These are phyloP conservation scores for Xiphophorus birchmanni DNA, from an alignment of 2,797 vertebrate species.

Conservation along the genomic window DNA sequence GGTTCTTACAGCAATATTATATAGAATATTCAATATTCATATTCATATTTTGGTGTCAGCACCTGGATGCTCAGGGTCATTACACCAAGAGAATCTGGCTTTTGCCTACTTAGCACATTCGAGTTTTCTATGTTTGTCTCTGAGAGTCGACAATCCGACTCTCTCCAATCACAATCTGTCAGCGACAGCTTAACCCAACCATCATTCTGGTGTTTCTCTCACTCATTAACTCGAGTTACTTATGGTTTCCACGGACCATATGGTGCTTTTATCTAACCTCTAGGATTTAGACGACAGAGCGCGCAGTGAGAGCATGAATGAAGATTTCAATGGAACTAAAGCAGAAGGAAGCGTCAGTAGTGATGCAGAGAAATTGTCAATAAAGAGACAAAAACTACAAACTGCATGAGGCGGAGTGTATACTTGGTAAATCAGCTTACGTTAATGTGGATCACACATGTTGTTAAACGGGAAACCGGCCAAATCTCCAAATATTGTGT, in stretches of 20 bases:
- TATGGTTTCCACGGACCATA: slow-evolving; percentile 59
- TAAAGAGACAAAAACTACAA: neutral
- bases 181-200: slow-evolving; percentile 47
- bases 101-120: slow-evolving; percentile 28
- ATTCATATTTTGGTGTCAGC: neutral
- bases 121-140: slow-evolving; percentile 37
- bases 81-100: neutral
- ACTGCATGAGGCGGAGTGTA: neutral
- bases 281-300: slow-evolving; percentile 42
- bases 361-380: neutral
- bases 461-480: slow-evolving; percentile 10
- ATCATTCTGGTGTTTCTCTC: slow-evolving; percentile 32
- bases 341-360: slow-evolving; percentile 13
- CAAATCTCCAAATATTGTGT: neutral
- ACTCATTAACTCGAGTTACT: slow-evolving; percentile 41
- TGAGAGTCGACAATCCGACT: slow-evolving; percentile 18
- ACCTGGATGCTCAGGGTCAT: neutral
- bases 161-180: slow-evolving; percentile 55
- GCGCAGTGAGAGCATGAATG: slow-evolving; percentile 25
- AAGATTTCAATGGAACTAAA: slow-evolving; percentile 52
- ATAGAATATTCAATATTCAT: neutral
- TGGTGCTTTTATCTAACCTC: slow-evolving; percentile 59
- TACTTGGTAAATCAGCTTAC: neutral
- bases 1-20: neutral
- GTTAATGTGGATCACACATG: slow-evolving; percentile 9